phyloP scores from a whole-genome alignment of 2,888 invertebrate species.

The Laspeyria flexula region DNA sequence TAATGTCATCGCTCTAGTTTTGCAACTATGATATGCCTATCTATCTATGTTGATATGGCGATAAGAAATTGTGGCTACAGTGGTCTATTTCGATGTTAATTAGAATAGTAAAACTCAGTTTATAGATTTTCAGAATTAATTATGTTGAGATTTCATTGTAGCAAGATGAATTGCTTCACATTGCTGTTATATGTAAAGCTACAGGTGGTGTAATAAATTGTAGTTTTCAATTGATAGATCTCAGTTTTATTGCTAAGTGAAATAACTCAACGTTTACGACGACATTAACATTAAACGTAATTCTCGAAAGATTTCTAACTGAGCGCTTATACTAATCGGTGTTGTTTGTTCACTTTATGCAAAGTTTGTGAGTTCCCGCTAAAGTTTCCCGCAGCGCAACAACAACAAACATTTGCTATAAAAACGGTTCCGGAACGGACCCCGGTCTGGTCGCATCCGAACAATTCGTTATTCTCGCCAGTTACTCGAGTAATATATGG shows the following conservation, averaged over 20 bases:
- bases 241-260: background rate
- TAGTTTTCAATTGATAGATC: background rate
- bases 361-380: slow-evolving; percentile 50
- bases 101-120: too few relatives aligned
- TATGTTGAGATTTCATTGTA: too few relatives aligned
- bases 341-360: slow-evolving; percentile 51
- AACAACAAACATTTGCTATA: slow-evolving; percentile 36
- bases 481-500: slow-evolving; percentile 33
- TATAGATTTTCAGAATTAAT: too few relatives aligned
- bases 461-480: slow-evolving; percentile 15
- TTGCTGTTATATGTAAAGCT: background rate
- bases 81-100: background rate
- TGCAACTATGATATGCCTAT: slow-evolving; percentile 18
- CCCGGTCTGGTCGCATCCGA: slow-evolving; percentile 17
- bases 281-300: slow-evolving; percentile 14
- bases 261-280: slow-evolving; percentile 3
- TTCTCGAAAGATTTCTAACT: slow-evolving; percentile 23
- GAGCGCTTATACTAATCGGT: slow-evolving; percentile 36
- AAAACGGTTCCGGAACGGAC: slow-evolving; percentile 22
- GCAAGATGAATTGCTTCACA: too few relatives aligned
- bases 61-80: background rate
- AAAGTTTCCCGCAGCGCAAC: slow-evolving; percentile 45
- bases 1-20: slow-evolving; percentile 45
- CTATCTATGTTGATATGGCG: background rate
- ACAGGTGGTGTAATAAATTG: background rate